A percentile compares a stretch with the other conserved stretches of the same genome.
Conservation (phyloP, 2,113 vertebrate genomes). For the Bettongia penicillata region DNA sequence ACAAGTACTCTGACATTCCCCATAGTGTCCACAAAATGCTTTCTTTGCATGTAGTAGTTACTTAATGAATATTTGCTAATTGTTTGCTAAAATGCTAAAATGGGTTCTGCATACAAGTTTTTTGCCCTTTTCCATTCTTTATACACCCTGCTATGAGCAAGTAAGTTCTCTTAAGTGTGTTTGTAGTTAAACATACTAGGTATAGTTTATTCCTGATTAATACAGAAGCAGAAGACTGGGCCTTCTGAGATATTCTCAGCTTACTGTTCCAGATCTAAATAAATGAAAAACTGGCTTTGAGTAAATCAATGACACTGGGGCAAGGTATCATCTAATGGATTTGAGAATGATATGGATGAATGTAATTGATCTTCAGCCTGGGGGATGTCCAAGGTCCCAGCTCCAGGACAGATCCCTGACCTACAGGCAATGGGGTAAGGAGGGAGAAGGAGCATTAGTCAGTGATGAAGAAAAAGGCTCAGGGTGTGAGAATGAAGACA, state of each 20-base stretch:
- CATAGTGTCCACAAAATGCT: not conserved
- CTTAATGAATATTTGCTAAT: not conserved
- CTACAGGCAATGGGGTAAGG: not conserved
- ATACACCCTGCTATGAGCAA: not conserved
- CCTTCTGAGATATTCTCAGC: not conserved
- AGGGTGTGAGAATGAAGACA: not conserved
- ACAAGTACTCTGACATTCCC: too few relatives aligned
- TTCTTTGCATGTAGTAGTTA: not conserved
- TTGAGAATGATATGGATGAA: not conserved
- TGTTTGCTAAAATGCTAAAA: not conserved
- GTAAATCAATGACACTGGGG: not conserved
- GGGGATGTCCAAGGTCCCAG: not conserved
- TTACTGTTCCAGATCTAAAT: not conserved
- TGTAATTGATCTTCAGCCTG: not conserved
- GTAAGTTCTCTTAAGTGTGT: not conserved
- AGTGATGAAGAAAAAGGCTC: not conserved
- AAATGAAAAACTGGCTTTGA: not conserved
- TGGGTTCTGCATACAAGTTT: not conserved
- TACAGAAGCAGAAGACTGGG: not conserved
- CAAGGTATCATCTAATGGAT: not conserved
- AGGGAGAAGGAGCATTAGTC: not conserved
- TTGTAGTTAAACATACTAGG: not conserved
- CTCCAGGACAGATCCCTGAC: not conserved
- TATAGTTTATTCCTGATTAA: not conserved
- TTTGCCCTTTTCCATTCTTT: not conserved